phyloP scores from a whole-genome alignment of 30 jellyfish, hydroid and myxozoan genomes.

The Nemopilema nomurai region DNA sequence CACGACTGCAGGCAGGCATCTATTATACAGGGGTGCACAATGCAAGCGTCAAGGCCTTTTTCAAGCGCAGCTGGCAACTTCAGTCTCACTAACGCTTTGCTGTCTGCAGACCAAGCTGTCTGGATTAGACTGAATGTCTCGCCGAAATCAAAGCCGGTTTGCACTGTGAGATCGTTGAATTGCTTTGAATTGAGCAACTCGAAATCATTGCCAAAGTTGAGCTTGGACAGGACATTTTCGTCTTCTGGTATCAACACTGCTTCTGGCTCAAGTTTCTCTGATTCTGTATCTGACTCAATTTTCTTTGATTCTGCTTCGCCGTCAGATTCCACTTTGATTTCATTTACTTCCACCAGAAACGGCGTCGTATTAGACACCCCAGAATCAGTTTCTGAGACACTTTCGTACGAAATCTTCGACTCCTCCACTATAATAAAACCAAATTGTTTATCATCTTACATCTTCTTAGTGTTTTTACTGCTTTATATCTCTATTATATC shows the following conservation, averaged over 20 bases:
- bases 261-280: neutral
- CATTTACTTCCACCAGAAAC: neutral
- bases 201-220: constrained; percentile 8
- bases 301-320: too few species aligned
- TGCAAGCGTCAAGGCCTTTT: constrained; percentile 21
- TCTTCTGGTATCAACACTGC: constrained; percentile 3
- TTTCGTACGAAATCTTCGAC: neutral
- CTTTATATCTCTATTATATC: too few species aligned
- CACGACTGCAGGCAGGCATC: constrained; percentile 75
- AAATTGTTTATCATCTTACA: too few species aligned
- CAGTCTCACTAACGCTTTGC: constrained; percentile 53
- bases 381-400: neutral
- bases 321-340: neutral
- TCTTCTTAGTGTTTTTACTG: too few species aligned
- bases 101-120: constrained; percentile 61
- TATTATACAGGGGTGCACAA: constrained; percentile 61
- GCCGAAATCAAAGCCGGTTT: constrained; percentile 68
- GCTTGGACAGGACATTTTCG: neutral
- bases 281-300: neutral
- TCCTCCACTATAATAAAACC: neutral
- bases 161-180: constrained; percentile 54
- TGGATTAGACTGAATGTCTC: constrained; percentile 60
- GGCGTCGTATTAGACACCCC: neutral
- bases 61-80: constrained; percentile 1
- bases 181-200: constrained; percentile 12